These are phyloP conservation scores for Apodemus agrarius DNA, from an alignment of 2,797 vertebrate species.

Conservation along the genomic window DNA sequence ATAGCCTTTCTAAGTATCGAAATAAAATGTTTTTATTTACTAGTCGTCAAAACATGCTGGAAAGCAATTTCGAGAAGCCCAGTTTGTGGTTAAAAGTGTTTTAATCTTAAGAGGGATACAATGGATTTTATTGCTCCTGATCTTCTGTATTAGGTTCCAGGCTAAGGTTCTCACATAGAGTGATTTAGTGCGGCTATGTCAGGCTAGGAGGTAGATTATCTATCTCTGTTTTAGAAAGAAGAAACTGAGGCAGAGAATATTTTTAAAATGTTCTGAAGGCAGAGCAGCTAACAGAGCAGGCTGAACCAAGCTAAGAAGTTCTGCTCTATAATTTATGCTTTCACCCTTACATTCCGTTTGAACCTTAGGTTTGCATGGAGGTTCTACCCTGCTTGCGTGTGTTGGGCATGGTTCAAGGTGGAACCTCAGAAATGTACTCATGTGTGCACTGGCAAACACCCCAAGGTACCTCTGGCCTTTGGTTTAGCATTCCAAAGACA, in stretches of 20 bases:
- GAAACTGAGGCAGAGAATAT: neutral
- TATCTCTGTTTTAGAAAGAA: neutral
- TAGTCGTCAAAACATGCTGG: neutral
- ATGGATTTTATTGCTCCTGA: rapidly evolving
- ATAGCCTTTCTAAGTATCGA: neutral
- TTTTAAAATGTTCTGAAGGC: neutral
- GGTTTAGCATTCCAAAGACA: neutral
- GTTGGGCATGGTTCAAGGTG: no score
- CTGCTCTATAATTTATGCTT: no score
- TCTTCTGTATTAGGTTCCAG: no score
- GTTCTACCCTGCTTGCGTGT: neutral
- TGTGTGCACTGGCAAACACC: no score
- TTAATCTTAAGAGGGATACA: neutral
- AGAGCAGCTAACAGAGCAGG: neutral
- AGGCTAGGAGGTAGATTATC: rapidly evolving
- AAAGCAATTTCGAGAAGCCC: neutral
- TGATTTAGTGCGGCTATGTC: neutral
- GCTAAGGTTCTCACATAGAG: rapidly evolving
- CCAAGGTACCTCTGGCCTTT: rapidly evolving
- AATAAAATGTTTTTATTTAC: neutral
- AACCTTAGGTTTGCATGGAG: no score
- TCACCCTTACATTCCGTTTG: neutral
- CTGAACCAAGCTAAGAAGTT: neutral
- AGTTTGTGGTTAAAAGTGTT: neutral
- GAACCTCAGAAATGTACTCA: rapidly evolving